phyloP scores from a whole-genome alignment of 2,113 vertebrate genomes.

The Notarius quadriscutis region DNA sequence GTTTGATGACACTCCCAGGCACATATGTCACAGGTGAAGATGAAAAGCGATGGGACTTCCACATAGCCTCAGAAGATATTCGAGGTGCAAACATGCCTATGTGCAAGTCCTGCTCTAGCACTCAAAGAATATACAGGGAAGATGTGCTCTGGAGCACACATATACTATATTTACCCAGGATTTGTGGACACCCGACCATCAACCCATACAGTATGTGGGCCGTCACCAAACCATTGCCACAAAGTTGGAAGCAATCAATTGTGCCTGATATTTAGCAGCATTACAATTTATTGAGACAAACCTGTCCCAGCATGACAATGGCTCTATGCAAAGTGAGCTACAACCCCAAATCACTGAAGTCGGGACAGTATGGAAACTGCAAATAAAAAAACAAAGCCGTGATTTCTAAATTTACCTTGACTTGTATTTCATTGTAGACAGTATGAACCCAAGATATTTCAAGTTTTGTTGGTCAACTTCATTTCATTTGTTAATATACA shows the following conservation, averaged over 20 bases:
- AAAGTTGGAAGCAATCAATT: no score
- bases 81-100: conserved; percentile 24
- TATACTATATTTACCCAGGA: not conserved
- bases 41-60: conserved; percentile 50
- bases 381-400: no score
- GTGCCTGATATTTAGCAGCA: not conserved
- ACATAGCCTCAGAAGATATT: conserved; percentile 50
- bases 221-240: not conserved
- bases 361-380: no score
- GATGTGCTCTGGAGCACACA: conserved; percentile 27
- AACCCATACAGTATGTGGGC: not conserved
- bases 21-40: conserved; percentile 70
- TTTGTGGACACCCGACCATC: not conserved
- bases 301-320: not conserved
- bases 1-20: conserved; percentile 68
- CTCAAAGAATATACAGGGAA: not conserved
- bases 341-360: no score
- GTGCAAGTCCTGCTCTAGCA: not conserved
- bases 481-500: no score
- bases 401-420: no score
- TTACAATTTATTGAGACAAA: not conserved
- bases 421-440: no score
- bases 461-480: no score
- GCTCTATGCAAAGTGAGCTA: not conserved
- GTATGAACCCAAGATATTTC: no score